Base-by-base conservation (phyloP, 2,888 invertebrate species). In the Drosophila setosimentum region DNA sequence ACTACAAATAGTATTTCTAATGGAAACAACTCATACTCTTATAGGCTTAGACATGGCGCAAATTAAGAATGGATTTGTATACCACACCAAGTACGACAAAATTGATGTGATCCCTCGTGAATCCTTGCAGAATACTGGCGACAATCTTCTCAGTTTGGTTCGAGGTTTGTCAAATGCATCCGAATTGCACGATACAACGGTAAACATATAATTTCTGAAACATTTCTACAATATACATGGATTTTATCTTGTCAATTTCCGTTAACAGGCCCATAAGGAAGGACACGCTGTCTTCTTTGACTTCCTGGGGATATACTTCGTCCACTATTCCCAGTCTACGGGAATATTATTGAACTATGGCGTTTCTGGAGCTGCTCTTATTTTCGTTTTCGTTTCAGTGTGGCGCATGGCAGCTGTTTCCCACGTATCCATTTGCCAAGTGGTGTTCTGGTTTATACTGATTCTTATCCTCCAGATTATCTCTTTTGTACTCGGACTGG, bases 1-100 rank as follows among this genome's bases (percentile, higher is more conserved):
- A 21, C 21, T 18, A 0, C 5, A 27, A 29, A 8, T 5, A 10
- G 27, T 4, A 24, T 27, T 49, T 49, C 1, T 0, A 48, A n/a
- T 21, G 11, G 2, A n/a, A 35, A 35, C 0, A 18, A 35, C 18
- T 18, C 18, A 16, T 35, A 18, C 18, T 30, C 30, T 6, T 42
- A n/a, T 95, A 82, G 97, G 97, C 13, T 91, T 97, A 30, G 97
- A 97, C 92, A 94, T 97, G 80, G 97, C 96, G 0, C 96, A 96
- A 90, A 93, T 94, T 6, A 94, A 95, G 58, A 96, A 96, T 93
- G 97, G 96, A 0, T 95, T 95, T 89, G 95, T 96, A n/a, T 97
- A 97, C 92, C 97, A 97, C 91, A 97, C 49, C 18, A 49, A 49
- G 18, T 49, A 49, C 49, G 0, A 32, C 32, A 32, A 32, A 32